Evolutionary conservation across 2,888 invertebrate genomes (phyloP), one percentile per base, ranked within the genome.

Genomic region (Desoria tigrina): DNA sequence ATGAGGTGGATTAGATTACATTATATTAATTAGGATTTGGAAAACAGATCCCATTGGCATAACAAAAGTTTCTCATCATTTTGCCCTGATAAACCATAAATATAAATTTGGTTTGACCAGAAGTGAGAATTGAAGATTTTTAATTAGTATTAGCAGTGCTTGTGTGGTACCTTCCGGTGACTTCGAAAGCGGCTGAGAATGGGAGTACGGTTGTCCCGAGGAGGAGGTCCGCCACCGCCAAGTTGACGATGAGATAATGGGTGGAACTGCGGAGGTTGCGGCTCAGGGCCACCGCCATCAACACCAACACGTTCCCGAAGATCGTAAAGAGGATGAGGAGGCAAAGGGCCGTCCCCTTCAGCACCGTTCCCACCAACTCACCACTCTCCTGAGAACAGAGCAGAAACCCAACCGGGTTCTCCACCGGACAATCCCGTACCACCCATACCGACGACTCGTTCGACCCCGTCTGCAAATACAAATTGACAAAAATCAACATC

Each of bases 201-300:
- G 86, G 86, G 50, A 85, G 78, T 18, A 86, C 85, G 2, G 83
- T 81, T 0, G 79, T 78, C 1, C 84, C 88, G 1, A 88, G 81
- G 58, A 88, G 79, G 28, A 88, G 79, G 76, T 88, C 88, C 1
- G 88, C 88, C 0, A 84, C 81, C 0, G 88, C 88, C 66, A 88
- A 78, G 71, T 88, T 88, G 1, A 85, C 86, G n/a, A 88, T 84
- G 65, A 88, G 84, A 75, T 85, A 86, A 77, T 87, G 87, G 2
- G 87, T 85, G 0, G 87, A 86, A 53, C 80, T 81, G 28, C 83
- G 77, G 61, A 84, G 78, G 71, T 82, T 80, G 9, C 80, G 78
- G 66, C 82, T 81, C 53, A 81, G 77, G 65, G 79, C 79, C 2
- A 84, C 82, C 0, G 83, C 83, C 49, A 83, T 72, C 32, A 84